Conservation (phyloP, 2,113 vertebrate genomes). For the Notarius lentiginosus region DNA sequence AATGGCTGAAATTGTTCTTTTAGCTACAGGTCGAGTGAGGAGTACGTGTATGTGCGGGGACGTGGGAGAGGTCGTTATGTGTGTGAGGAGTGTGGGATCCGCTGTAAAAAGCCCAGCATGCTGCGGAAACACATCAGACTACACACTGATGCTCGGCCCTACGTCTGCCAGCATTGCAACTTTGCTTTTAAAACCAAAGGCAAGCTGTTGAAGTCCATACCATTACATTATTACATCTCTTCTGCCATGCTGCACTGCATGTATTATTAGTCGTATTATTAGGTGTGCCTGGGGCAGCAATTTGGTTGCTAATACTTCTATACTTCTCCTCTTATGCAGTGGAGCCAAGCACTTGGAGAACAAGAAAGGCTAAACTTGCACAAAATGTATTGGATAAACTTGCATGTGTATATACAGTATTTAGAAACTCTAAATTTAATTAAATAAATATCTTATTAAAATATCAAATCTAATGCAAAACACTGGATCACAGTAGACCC, state of each 20-base stretch:
- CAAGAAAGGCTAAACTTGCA: not conserved
- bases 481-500: not conserved
- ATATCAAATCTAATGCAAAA: not conserved
- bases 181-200: conserved; percentile 90
- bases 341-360: not conserved
- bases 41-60: conserved; percentile 80
- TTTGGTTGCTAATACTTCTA: not conserved
- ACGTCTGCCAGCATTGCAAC: conserved; percentile 84
- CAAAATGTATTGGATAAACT: not conserved
- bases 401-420: not conserved
- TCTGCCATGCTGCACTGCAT: not conserved
- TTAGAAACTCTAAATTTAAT: not conserved
- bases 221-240: not conserved
- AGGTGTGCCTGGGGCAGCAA: not conserved
- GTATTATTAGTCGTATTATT: not conserved
- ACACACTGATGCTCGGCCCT: conserved; percentile 82
- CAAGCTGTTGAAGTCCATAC: conserved; percentile 59
- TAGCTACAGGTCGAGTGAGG: conserved; percentile 90
- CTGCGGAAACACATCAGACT: conserved; percentile 86
- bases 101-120: conserved; percentile 86
- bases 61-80: conserved; percentile 85
- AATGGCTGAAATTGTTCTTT: not conserved
- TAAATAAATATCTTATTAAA: not conserved
- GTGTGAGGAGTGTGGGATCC: conserved; percentile 87
- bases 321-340: not conserved